Percentiles rank a stretch among this genome's conserved stretches.
phyloP scores from a whole-genome alignment of 2,113 vertebrate species.

The Lophius piscatorius region DNA sequence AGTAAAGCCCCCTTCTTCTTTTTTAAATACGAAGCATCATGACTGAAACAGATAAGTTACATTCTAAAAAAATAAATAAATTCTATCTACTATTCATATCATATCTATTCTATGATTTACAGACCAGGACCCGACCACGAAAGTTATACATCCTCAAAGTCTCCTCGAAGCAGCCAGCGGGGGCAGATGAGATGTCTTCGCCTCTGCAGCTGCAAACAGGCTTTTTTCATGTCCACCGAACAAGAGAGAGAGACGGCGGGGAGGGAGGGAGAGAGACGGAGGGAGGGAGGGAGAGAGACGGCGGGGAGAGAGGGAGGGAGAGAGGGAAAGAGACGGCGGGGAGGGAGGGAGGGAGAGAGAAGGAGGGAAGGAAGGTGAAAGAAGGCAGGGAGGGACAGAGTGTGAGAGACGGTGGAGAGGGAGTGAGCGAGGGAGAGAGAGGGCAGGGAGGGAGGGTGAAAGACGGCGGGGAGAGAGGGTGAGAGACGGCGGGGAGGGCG shows the following conservation, averaged over 20 bases:
- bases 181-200: conserved; percentile 18
- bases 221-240: conserved; percentile 14
- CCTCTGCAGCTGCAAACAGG: not conserved
- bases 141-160: not conserved
- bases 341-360: too few relatives aligned
- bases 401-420: not conserved
- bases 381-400: too few relatives aligned
- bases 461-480: not conserved
- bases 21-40: not conserved
- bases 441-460: not conserved
- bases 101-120: too few relatives aligned
- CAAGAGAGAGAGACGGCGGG: not conserved
- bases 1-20: not conserved
- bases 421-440: not conserved
- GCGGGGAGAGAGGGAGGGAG: conserved; percentile 20
- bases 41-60: not conserved
- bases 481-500: not conserved
- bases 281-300: not conserved
- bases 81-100: too few relatives aligned
- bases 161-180: not conserved
- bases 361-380: too few relatives aligned
- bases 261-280: not conserved
- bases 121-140: not conserved
- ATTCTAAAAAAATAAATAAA: too few relatives aligned
- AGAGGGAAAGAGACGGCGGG: not conserved